Evolutionary conservation across 2,888 invertebrate species (phyloP).

Genomic region (Homarus gammarus): DNA sequence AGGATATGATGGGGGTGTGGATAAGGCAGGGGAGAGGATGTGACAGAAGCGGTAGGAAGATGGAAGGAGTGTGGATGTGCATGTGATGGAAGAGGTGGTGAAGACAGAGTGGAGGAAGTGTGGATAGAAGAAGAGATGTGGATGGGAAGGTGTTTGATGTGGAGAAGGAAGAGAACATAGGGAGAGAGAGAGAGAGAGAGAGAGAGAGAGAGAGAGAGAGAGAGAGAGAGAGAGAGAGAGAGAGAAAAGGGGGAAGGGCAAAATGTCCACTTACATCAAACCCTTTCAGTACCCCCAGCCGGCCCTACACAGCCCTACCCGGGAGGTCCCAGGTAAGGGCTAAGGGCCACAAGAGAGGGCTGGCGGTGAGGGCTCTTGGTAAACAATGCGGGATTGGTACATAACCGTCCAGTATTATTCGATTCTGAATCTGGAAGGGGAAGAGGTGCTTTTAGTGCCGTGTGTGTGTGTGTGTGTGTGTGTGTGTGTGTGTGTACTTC

Average conservation of each 20-base stretch:
- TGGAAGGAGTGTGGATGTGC: too few species aligned
- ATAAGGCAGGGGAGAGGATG: too few species aligned
- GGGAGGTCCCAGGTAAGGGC: not conserved
- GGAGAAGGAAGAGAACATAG: too few species aligned
- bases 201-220: not conserved
- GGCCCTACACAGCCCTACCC: slow-evolving; percentile 5
- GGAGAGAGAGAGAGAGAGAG: too few species aligned
- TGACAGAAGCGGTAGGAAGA: too few species aligned
- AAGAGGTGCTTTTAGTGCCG: not conserved
- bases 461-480: slow-evolving; percentile 32
- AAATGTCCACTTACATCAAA: slow-evolving; percentile 25
- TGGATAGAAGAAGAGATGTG: too few species aligned
- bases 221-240: too few species aligned
- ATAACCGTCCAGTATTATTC: slow-evolving; percentile 15
- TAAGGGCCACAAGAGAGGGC: not conserved
- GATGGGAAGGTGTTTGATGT: too few species aligned
- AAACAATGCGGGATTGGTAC: slow-evolving; percentile 42
- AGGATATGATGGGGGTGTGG: too few species aligned
- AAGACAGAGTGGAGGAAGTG: too few species aligned
- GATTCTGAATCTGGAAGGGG: not conserved
- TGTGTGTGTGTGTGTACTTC: too few species aligned
- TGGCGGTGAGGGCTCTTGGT: not conserved
- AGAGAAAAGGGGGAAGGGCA: not conserved
- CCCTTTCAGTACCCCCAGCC: slow-evolving; percentile 11
- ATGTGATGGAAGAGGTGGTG: too few species aligned